Evolutionary conservation across 53 echinoderm and acorn worm species (phyloP), one percentile per base, ranked within the genome.

Genomic region (Pentamera pediparva): DNA sequence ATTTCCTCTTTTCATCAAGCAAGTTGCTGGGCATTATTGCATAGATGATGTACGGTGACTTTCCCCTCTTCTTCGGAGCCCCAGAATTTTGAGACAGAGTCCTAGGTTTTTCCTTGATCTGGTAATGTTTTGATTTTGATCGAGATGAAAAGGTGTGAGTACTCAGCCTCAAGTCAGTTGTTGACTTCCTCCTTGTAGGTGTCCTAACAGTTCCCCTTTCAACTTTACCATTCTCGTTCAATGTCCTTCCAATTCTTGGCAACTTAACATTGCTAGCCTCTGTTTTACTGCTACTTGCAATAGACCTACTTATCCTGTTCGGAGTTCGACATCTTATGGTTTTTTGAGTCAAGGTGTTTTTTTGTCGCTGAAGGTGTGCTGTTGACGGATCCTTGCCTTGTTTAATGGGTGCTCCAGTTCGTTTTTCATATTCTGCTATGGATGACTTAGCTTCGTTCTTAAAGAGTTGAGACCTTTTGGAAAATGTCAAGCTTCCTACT

Each of bases 11-110:
- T 74, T 91, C 92, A 24, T 63, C 60, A 13, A 70, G 70, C 27
- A 91, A 88, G 77, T 91, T 91, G 30, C 73, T 81, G 2, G 92
- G 92, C 35, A 75, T 87, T 30, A 91, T 87, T 32, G 92, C 92
- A 17, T 77, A 76, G n/a, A 91, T 56, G 36, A 91, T 83, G 25
- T 86, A 80, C 15, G 80, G 74, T n/a, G 80, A 80, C 37, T 81
- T 86, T 40, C 65, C 56, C 60, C 76, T 86, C 54, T 61, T 73
- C 38, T 62, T 62, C 31, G 71, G 47, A 33, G 78, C 18, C 32
- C 36, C 52, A 31, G 17, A 35, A 53, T 53, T 72, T 21, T 54
- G 33, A 27, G 73, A 34, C 34, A 9, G 20, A 13, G 55, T 19
- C 31, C 73, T 54, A 67, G 40, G 40, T 67, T 45, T 67, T 26